Evolutionary conservation across 64 coral and sea anemone genomes (phyloP).

Genomic region (Trachythela sp.): DNA sequence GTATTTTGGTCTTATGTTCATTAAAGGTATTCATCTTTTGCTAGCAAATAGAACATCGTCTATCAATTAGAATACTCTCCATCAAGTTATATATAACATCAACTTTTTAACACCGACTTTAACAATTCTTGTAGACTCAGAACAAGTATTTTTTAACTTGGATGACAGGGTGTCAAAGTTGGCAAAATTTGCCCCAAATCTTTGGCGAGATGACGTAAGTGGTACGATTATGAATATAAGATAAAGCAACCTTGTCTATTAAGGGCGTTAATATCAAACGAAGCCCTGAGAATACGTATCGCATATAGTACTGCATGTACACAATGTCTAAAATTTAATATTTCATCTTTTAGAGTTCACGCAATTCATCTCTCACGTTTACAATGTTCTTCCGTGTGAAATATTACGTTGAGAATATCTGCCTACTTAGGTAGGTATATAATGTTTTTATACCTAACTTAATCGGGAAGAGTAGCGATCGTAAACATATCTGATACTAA

Average conservation of each 20-base stretch:
- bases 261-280: too few species aligned
- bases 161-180: conserved; percentile 90
- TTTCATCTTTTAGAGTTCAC: conserved; percentile 60
- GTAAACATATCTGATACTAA: background rate
- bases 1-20: conserved; percentile 96
- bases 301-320: too few species aligned
- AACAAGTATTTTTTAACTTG: conserved; percentile 90
- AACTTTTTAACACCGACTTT: too few species aligned
- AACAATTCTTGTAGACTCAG: conserved; percentile 67
- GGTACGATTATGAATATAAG: background rate
- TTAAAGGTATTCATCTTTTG: conserved; percentile 72
- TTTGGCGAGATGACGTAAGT: conserved; percentile 96
- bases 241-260: too few species aligned
- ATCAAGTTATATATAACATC: too few species aligned
- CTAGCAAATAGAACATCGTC: background rate
- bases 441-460: too few species aligned
- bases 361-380: conserved; percentile 89
- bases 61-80: background rate
- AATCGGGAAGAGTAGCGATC: too few species aligned
- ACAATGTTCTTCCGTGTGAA: conserved; percentile 99
- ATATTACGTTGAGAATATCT: conserved; percentile 98
- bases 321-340: too few species aligned
- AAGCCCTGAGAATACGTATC: too few species aligned
- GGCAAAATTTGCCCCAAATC: conserved; percentile 83
- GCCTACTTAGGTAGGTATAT: conserved; percentile 77